Percentiles rank a stretch among this genome's conserved stretches.
Conservation (phyloP, 1,140 invertebrate genomes). For the Bombus confusus region DNA sequence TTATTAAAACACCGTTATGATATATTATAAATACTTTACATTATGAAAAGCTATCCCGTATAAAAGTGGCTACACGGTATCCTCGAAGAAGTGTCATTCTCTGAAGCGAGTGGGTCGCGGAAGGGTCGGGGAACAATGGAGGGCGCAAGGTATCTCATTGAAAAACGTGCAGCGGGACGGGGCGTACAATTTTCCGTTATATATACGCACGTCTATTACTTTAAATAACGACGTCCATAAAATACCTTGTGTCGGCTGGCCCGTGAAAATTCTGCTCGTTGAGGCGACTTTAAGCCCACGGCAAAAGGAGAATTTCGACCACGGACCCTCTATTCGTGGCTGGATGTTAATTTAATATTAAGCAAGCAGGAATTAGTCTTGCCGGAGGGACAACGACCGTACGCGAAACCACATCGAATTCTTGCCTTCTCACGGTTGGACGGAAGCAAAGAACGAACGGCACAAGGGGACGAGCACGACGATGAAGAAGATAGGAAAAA, state of each 20-base stretch:
- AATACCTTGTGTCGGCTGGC: conserved; percentile 23
- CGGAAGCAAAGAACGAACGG: neutral
- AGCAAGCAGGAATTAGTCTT: conserved; percentile 2
- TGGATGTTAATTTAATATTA: conserved; percentile 51
- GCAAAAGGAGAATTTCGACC: conserved; percentile 14
- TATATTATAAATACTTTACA: neutral
- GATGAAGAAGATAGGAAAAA: neutral
- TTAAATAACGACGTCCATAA: conserved; percentile 53
- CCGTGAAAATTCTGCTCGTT: conserved; percentile 19
- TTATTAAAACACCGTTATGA: neutral
- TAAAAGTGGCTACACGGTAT: too few relatives aligned
- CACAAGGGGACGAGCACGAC: neutral
- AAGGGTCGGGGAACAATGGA: conserved; percentile 22
- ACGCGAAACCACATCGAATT: neutral
- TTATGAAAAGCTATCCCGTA: neutral
- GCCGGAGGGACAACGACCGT: neutral
- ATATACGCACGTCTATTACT: conserved; percentile 48
- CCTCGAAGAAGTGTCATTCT: neutral
- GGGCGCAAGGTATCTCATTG: conserved; percentile 38
- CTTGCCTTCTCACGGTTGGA: neutral
- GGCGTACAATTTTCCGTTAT: conserved; percentile 44
- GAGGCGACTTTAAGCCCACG: neutral
- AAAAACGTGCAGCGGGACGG: conserved; percentile 24
- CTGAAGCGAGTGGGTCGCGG: neutral
- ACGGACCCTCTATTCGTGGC: neutral